These are phyloP conservation scores for Drosophila chauvacae DNA, from an alignment of 1,140 invertebrate genomes.

Conservation along the genomic window DNA sequence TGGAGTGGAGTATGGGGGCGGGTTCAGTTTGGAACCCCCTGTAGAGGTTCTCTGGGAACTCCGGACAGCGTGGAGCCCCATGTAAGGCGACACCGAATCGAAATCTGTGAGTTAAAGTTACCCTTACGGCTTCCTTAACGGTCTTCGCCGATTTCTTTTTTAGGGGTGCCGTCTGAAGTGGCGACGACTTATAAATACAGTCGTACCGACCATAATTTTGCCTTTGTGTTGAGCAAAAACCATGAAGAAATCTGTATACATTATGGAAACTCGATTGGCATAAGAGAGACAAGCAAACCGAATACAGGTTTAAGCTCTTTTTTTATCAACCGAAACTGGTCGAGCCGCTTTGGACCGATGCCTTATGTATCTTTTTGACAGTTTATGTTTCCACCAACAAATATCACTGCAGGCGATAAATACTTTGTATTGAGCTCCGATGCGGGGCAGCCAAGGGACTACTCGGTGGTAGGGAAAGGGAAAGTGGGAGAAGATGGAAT, in stretches of 20 bases:
- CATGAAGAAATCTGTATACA: slow-evolving; percentile 56
- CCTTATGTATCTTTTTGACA: slow-evolving; percentile 50
- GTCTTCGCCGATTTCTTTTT: slow-evolving; percentile 35
- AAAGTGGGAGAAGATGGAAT: neutral
- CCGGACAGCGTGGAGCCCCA: slow-evolving; percentile 26
- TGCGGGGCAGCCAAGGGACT: slow-evolving; percentile 8
- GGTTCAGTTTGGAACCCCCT: slow-evolving; percentile 14
- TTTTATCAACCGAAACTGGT: slow-evolving; percentile 56
- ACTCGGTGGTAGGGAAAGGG: slow-evolving; percentile 1
- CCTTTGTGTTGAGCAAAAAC: slow-evolving; percentile 42
- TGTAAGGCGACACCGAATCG: slow-evolving; percentile 37
- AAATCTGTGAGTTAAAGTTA: slow-evolving; percentile 28
- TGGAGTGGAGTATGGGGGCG: slow-evolving; percentile 31
- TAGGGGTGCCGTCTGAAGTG: slow-evolving; percentile 30
- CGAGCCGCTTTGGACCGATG: slow-evolving; percentile 50
- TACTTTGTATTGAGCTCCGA: slow-evolving; percentile 14
- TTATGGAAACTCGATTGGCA: slow-evolving; percentile 54
- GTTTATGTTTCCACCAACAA: slow-evolving; percentile 43
- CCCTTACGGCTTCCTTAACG: slow-evolving; percentile 36
- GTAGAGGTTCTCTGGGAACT: slow-evolving; percentile 30
- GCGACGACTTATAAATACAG: slow-evolving; percentile 33
- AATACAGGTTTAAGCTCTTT: slow-evolving; percentile 60
- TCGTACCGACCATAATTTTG: slow-evolving; percentile 24
- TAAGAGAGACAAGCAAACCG: slow-evolving; percentile 46
- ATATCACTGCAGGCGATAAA: slow-evolving; percentile 30